Conservation (phyloP, 92 coral and sea anemone species). For the Chrysogorgia sp. region DNA sequence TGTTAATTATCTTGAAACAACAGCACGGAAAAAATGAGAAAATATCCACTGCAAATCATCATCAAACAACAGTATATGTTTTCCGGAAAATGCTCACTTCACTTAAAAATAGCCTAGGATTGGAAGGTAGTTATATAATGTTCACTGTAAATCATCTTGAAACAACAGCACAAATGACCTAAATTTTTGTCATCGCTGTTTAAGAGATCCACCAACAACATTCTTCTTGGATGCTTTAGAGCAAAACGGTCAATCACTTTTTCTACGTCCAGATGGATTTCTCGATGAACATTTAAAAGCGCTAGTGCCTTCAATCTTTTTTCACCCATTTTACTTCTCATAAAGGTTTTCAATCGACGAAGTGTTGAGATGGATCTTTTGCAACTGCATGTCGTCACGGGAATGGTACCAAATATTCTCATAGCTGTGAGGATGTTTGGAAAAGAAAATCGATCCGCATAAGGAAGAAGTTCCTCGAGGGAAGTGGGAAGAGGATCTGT, state of each 20-base stretch:
- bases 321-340: constrained; percentile 55
- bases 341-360: constrained; percentile 46
- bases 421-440: constrained; percentile 45
- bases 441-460: constrained; percentile 25
- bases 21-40: too few relatives aligned
- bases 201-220: neutral
- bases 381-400: constrained; percentile 52
- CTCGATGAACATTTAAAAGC: constrained; percentile 43
- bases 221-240: constrained; percentile 3
- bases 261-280: constrained; percentile 44
- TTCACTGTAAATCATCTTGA: too few relatives aligned
- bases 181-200: neutral
- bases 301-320: constrained; percentile 48
- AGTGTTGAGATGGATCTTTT: constrained; percentile 53
- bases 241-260: constrained; percentile 42
- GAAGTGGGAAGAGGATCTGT: constrained; percentile 39
- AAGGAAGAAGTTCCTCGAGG: constrained; percentile 33
- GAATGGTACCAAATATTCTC: constrained; percentile 53
- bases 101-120: too few relatives aligned
- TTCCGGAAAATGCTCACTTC: too few relatives aligned
- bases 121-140: too few relatives aligned
- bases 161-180: too few relatives aligned
- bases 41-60: too few relatives aligned
- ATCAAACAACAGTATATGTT: too few relatives aligned
- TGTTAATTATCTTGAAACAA: too few relatives aligned